Percentiles rank a stretch among this genome's conserved stretches.
These are phyloP conservation scores for Macrostomum cliftonense DNA, from an alignment of 2,888 invertebrate genomes.

Conservation along the genomic window DNA sequence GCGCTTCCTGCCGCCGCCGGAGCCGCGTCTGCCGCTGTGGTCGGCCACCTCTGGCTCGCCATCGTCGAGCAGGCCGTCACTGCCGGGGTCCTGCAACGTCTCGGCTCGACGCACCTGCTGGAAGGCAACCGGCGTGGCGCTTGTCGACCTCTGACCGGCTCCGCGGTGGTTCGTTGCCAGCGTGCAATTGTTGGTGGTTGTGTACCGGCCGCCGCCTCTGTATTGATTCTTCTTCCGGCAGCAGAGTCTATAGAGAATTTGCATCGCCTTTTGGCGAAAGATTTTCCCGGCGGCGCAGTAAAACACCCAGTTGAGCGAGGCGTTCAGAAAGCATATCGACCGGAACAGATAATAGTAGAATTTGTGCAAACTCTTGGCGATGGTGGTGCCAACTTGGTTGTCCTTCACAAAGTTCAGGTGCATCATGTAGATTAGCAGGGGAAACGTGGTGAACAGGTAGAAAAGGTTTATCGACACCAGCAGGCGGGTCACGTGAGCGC, in stretches of 20 bases:
- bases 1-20: no score
- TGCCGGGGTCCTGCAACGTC: no score
- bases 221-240: background rate
- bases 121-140: no score
- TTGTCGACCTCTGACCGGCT: no score
- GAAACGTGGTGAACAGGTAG: slow-evolving; percentile 11
- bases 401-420: slow-evolving; percentile 7
- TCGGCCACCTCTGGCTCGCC: no score
- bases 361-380: slow-evolving; percentile 8
- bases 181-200: no score
- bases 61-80: no score
- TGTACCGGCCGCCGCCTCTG: no score
- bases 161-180: no score
- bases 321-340: slow-evolving; percentile 10
- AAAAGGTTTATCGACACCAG: slow-evolving; percentile 8
- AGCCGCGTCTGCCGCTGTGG: no score
- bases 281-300: slow-evolving; percentile 9
- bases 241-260: slow-evolving; percentile 3
- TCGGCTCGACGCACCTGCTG: no score
- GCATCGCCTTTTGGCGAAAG: slow-evolving; percentile 7
- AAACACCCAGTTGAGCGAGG: slow-evolving; percentile 9
- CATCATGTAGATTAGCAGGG: slow-evolving; percentile 11
- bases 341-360: slow-evolving; percentile 12
- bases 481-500: slow-evolving; percentile 7
- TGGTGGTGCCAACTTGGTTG: slow-evolving; percentile 1